A percentile compares a stretch with the other conserved stretches of the same genome.
phyloP scores from a whole-genome alignment of 2,888 invertebrate species.

The Drosophila maculinotata region DNA sequence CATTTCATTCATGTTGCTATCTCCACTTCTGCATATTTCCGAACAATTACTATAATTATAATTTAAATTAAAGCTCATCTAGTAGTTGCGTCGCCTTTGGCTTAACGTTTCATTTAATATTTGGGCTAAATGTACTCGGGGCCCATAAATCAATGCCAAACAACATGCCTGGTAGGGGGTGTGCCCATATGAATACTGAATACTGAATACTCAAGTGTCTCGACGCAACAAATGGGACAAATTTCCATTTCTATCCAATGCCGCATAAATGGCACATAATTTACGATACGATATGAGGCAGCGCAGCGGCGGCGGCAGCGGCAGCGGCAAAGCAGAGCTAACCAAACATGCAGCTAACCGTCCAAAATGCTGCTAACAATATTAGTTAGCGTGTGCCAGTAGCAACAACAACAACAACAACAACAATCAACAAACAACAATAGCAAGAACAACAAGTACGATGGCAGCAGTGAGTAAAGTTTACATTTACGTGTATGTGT shows the following conservation, averaged over 20 bases:
- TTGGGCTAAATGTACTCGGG: constrained; percentile 63
- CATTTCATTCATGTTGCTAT: constrained; percentile 10
- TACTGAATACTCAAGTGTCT: constrained; percentile 78
- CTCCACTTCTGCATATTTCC: constrained; percentile 15
- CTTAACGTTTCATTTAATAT: constrained; percentile 77
- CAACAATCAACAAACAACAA: constrained; percentile 20
- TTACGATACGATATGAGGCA: constrained; percentile 75
- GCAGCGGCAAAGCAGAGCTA: constrained; percentile 46
- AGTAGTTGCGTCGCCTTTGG: constrained; percentile 25
- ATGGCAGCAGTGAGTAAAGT: constrained; percentile 56
- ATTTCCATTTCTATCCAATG: constrained; percentile 80
- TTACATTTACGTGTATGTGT: constrained; percentile 53
- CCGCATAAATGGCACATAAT: constrained; percentile 80
- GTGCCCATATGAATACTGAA: constrained; percentile 71
- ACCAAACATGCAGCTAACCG: constrained; percentile 77
- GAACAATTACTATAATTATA: constrained; percentile 46
- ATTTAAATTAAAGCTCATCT: constrained; percentile 55
- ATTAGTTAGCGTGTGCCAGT: constrained; percentile 68
- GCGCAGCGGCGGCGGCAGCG: constrained; percentile 44
- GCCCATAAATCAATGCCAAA: constrained; percentile 75
- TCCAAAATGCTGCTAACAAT: constrained; percentile 77
- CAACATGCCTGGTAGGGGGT: constrained; percentile 42
- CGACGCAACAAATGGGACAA: constrained; percentile 75
- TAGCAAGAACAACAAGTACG: constrained; percentile 33
- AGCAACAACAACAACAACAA: constrained; percentile 36